Percentiles rank a stretch among this genome's conserved stretches.
Conservation (phyloP, 2,888 invertebrate genomes). For the Julus scanicus region DNA sequence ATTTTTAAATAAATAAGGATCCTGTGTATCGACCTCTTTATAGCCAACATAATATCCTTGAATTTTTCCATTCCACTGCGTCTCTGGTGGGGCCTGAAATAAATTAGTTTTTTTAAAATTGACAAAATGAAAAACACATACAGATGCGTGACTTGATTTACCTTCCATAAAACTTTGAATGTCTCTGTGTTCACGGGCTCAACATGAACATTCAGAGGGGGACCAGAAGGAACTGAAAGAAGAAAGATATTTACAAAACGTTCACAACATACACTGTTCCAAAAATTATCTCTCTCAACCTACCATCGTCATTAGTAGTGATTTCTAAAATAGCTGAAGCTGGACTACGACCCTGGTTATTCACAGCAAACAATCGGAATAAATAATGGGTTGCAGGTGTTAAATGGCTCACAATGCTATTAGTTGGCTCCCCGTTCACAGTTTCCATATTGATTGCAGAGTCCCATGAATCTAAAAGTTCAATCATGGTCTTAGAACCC, state of each 20-base stretch:
- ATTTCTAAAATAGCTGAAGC: constrained; percentile 64
- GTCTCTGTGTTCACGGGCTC: constrained; percentile 65
- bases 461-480: constrained; percentile 53
- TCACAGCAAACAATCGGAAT: constrained; percentile 54
- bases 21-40: constrained; percentile 56
- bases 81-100: constrained; percentile 53
- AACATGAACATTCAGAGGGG: constrained; percentile 64
- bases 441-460: constrained; percentile 55
- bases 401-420: constrained; percentile 54
- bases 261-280: not conserved
- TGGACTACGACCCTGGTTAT: constrained; percentile 45
- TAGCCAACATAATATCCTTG: constrained; percentile 56
- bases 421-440: constrained; percentile 52
- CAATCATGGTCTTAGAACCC: not conserved
- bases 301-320: constrained; percentile 62
- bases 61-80: constrained; percentile 53
- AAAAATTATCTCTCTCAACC: not conserved
- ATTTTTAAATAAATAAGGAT: constrained; percentile 53
- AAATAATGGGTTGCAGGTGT: constrained; percentile 55
- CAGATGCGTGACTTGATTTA: constrained; percentile 57
- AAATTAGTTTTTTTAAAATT: constrained; percentile 20
- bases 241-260: constrained; percentile 43
- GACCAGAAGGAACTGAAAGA: constrained; percentile 66
- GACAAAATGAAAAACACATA: not conserved
- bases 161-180: constrained; percentile 66